Percentiles rank a stretch among this genome's conserved stretches.
These are phyloP conservation scores for Cyprinella venusta DNA, from an alignment of 2,797 vertebrate species.

Conservation along the genomic window DNA sequence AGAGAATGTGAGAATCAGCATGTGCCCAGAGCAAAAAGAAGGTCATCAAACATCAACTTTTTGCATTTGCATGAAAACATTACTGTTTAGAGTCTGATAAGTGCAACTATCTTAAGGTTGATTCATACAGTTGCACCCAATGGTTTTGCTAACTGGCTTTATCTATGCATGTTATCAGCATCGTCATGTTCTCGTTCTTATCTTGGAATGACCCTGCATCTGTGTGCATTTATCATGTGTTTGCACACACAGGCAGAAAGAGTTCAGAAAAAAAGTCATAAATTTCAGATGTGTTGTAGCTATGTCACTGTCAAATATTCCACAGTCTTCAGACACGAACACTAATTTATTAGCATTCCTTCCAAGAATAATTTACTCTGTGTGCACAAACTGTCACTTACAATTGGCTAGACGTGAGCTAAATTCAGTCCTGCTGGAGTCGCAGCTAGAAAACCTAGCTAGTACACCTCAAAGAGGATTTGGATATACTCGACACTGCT, in stretches of 20 bases:
- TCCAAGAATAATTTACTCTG: slow-evolving; percentile 2
- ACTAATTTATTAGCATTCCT: slow-evolving; percentile 15
- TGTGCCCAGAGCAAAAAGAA: background rate
- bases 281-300: background rate
- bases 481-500: slow-evolving; percentile 1
- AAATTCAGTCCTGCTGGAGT: background rate
- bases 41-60: slow-evolving; percentile 15
- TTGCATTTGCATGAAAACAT: background rate
- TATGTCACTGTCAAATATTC: background rate
- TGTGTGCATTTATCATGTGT: slow-evolving; percentile 21
- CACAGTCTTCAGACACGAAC: background rate
- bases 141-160: slow-evolving; percentile 8
- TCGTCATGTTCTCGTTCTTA: slow-evolving; percentile 35
- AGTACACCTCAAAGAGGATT: slow-evolving; percentile 13
- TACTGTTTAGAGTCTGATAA: slow-evolving; percentile 23
- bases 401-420: slow-evolving; percentile 17
- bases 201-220: slow-evolving; percentile 20
- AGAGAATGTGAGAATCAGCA: background rate
- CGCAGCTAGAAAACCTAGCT: slow-evolving; percentile 10
- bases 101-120: slow-evolving; percentile 18
- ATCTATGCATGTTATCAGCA: slow-evolving; percentile 38
- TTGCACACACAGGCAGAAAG: background rate
- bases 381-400: slow-evolving; percentile 22
- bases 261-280: background rate
- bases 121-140: background rate